Evolutionary conservation across 2,113 vertebrate genomes (phyloP).

Genomic region (Baryphthengus martii): DNA sequence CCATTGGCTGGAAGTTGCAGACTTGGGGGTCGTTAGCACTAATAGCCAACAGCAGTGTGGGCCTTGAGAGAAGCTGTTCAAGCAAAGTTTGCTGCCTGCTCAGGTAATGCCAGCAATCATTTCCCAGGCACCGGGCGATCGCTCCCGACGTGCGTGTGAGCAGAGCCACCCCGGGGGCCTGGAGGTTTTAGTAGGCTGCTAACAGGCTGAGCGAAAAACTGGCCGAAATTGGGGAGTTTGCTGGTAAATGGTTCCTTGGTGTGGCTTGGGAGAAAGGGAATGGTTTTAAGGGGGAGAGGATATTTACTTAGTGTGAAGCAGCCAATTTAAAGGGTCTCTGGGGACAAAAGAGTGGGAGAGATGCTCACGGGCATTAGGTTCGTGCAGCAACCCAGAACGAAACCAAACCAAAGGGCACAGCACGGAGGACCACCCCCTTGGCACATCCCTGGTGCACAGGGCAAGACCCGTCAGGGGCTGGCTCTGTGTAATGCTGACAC

Average conservation of each 20-base stretch:
- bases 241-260: neutral
- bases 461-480: neutral
- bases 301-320: neutral
- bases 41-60: neutral
- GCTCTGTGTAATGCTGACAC: neutral
- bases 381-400: neutral
- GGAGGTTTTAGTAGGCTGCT: neutral
- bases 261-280: neutral
- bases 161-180: neutral
- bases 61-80: neutral
- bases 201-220: neutral
- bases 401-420: neutral
- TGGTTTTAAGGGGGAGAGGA: neutral
- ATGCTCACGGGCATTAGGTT: neutral
- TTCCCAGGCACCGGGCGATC: neutral
- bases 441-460: neutral
- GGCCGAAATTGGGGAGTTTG: neutral
- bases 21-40: neutral
- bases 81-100: slow-evolving; percentile 36
- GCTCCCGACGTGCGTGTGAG: neutral
- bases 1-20: neutral
- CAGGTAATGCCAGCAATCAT: slow-evolving; percentile 25
- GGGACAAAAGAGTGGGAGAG: neutral
- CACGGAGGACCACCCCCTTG: neutral
- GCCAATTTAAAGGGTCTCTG: neutral